phyloP scores from a whole-genome alignment of 2,797 vertebrate species.

The Anas bernieri region DNA sequence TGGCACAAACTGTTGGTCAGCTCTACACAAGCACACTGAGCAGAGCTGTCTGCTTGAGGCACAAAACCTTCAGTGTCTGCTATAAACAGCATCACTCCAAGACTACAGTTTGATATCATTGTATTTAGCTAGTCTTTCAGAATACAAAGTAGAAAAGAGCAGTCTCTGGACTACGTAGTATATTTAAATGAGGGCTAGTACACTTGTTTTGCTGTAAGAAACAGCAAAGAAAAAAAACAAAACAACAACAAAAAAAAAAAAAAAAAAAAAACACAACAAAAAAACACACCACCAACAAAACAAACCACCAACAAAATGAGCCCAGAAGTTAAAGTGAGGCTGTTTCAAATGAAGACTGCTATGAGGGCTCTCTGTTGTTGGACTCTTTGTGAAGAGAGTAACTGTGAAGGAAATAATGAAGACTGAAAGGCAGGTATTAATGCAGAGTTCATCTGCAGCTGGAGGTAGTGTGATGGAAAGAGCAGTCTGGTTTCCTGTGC shows the following conservation, averaged over 20 bases:
- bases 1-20: conserved; percentile 97
- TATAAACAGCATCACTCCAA: conserved; percentile 46
- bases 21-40: conserved; percentile 88
- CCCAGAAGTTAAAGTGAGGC: conserved; percentile 46
- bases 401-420: conserved; percentile 32
- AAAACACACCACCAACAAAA: neutral
- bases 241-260: neutral
- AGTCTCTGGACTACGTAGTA: conserved; percentile 64
- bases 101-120: conserved; percentile 65
- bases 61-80: conserved; percentile 62
- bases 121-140: conserved; percentile 74
- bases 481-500: conserved; percentile 22
- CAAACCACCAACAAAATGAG: neutral
- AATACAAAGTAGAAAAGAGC: conserved; percentile 52
- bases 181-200: conserved; percentile 66
- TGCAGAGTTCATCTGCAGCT: conserved; percentile 15
- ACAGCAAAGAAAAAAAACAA: conserved; percentile 5
- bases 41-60: conserved; percentile 66
- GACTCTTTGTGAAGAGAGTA: conserved; percentile 56
- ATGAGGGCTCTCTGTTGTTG: conserved; percentile 13
- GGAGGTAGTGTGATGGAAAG: conserved; percentile 23
- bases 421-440: conserved; percentile 40
- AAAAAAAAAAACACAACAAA: too few relatives aligned
- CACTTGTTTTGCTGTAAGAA: conserved; percentile 49
- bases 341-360: neutral